Evolutionary conservation across 2,888 invertebrate species (phyloP), one percentile per base, ranked within the genome.

Genomic region (Nomada fucata): DNA sequence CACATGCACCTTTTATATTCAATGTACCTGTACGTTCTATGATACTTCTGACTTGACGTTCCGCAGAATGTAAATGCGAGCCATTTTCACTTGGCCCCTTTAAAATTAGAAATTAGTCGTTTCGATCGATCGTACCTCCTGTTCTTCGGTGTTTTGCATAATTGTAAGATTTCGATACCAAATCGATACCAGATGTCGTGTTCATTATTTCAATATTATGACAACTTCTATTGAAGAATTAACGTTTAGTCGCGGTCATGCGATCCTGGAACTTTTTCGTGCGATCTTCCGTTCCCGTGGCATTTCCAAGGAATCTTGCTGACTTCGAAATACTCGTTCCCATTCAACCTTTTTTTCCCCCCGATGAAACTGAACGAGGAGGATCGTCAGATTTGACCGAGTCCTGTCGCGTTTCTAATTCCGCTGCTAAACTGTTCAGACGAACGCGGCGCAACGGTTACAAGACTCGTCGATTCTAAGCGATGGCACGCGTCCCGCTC

Each of bases 401-500:
- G 15, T 44, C 3, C 47, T 42, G 26, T 78, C 23, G 53, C 44
- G n/a, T 69, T 57, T 63, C 42, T 50, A 77, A 50, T 18, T 9
- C 11, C 50, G n/a, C 13, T 36, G 10, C 50, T 36, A 36, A 59
- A 59, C 64, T 57, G 5, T 10, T 11, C 13, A 20, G 42, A n/a
- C 42, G 9, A 23, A 29, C 20, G 9, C 44, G 7, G 26, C 10
- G 44, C 42, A 42, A 59, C 63, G 23, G 7, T n/a, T 11, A 29
- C 50, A 42, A 53, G 26, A 26, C 18, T 36, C 15, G 20, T 20
- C 42, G 78, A 80, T 67, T 55, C 55, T 42, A 76, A 20, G 60
- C 79, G 80, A 79, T 72, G 76, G 36, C 44, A 55, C 73, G 60
- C 79, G 87, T 84, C 65, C 86, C 84, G 90, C 86, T 89, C 90